Conservation (phyloP, 2,888 invertebrate genomes). For the Blera fallax region DNA sequence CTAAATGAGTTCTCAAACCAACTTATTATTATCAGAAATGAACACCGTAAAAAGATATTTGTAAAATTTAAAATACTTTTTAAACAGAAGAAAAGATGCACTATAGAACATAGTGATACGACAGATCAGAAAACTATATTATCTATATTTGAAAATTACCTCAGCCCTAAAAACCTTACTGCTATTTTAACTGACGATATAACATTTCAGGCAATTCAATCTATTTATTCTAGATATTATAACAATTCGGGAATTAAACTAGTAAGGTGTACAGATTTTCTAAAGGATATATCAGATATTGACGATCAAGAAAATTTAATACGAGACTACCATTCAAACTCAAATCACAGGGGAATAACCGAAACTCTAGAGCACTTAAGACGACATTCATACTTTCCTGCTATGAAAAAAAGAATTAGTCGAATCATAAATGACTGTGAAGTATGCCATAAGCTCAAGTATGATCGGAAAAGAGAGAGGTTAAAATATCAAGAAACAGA, state of each 20-base stretch:
- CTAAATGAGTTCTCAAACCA: conserved; percentile 25
- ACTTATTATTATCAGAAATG: conserved; percentile 2
- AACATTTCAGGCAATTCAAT: conserved; percentile 36
- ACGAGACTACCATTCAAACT: conserved; percentile 23
- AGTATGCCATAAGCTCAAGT: conserved; percentile 54
- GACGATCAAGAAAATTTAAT: conserved; percentile 42
- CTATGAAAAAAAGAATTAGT: conserved; percentile 41
- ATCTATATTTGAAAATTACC: neutral
- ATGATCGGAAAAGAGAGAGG: conserved; percentile 52
- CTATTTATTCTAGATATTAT: conserved; percentile 27
- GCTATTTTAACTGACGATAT: conserved; percentile 24
- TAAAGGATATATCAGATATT: conserved; percentile 14
- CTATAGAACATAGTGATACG: neutral
- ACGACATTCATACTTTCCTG: neutral
- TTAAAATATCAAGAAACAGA: conserved; percentile 43
- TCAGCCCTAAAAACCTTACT: conserved; percentile 30
- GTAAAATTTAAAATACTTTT: neutral
- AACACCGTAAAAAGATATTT: neutral
- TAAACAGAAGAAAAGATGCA: conserved; percentile 4
- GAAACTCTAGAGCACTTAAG: neutral
- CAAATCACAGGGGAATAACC: conserved; percentile 37
- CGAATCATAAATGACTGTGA: conserved; percentile 48
- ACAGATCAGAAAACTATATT: neutral
- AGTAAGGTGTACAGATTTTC: conserved; percentile 15
- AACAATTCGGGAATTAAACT: conserved; percentile 23